These are phyloP conservation scores for Chamaea fasciata DNA, from an alignment of 2,113 vertebrate genomes.

Conservation along the genomic window DNA sequence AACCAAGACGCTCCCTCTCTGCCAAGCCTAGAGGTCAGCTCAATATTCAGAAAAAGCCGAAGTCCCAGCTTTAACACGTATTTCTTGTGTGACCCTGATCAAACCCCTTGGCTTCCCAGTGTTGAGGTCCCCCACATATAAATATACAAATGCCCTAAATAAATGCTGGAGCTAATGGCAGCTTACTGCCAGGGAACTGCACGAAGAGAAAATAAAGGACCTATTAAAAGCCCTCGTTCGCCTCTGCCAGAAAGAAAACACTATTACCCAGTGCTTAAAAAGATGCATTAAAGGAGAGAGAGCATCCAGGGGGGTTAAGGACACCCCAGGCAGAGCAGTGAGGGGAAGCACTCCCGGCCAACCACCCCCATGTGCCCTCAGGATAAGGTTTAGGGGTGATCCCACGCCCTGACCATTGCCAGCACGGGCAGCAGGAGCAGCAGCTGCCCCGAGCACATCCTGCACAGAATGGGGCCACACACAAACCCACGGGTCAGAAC, in stretches of 20 bases:
- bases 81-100: background rate
- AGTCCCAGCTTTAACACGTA: background rate
- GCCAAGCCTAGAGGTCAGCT: background rate
- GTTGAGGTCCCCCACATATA: background rate
- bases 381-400: background rate
- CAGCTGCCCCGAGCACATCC: background rate
- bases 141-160: background rate
- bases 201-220: background rate
- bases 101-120: background rate
- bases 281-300: background rate
- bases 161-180: background rate
- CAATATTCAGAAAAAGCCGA: background rate
- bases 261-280: background rate
- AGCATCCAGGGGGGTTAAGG: background rate
- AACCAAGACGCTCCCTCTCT: background rate
- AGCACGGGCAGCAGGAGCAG: background rate
- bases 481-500: background rate
- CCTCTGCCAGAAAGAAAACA: slow-evolving; percentile 20
- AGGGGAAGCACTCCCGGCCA: background rate
- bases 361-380: background rate
- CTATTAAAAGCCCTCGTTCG: background rate
- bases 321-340: background rate
- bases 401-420: rapidly evolving
- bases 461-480: rapidly evolving
- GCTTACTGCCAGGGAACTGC: background rate